Base-by-base conservation (phyloP, 2,888 invertebrate genomes). In the Epistrophe eligans region DNA sequence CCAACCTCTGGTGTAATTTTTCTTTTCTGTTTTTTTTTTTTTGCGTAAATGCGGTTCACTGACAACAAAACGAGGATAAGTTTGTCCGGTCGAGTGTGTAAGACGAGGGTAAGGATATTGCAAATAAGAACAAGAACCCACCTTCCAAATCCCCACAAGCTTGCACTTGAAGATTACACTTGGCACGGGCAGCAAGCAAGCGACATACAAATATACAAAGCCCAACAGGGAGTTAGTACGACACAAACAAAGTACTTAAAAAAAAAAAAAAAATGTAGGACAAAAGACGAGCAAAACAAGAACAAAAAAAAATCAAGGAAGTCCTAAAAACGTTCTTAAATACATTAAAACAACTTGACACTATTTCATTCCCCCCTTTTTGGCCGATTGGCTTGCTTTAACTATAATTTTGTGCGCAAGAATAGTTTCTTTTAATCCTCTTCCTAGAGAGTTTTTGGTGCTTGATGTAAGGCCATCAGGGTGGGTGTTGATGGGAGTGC, bases 241-340 rank as follows among this genome's bases (percentile, higher is more conserved):
- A 70, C 45, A 35, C 15, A 74, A 58, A 64, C 57, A 52, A 57
- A 50, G 35, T 40, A 9, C 43, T 19, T 67, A n/a, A 45, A 32
- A 32, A 32, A 55, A 38, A 55, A 38, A 48, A 35, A 24, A 35
- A 24, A 60, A 80, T 76, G 15, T 74, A 57, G 64, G 57, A 62
- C 73, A 67, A 38, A 67, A 72, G 60, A 28, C 38, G 40, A 45
- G 48, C 35, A 35, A 57, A 72, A 15, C n/a, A 48, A 35, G n/a
- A n/a, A n/a, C n/a, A 19, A 72, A 66, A 70, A 62, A 74, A 74
- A 85, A 79, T 82, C 73, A 82, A 85, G 85, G 85, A 85, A 85
- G 85, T 85, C 85, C 62, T 85, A 85, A 77, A 82, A 85, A 62
- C 64, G 85, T 71, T 58, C 73, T 77, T 85, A 79, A 85, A 85